Evolutionary conservation across 2,797 vertebrate species (phyloP), one percentile per base, ranked within the genome.

Genomic region (Lepus oiostolus): DNA sequence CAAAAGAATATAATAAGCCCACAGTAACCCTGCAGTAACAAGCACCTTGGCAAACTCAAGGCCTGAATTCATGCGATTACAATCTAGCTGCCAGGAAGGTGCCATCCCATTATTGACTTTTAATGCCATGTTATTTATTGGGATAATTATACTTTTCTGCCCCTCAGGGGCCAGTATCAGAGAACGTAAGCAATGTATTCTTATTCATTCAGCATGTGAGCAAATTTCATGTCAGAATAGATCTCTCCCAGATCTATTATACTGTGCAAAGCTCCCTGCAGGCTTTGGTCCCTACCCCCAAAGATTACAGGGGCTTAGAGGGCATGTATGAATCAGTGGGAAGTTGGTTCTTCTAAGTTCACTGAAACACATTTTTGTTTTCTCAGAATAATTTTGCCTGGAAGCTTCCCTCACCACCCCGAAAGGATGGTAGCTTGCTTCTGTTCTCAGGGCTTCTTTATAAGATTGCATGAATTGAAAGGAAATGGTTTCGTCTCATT

Each of bases 211-310:
- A 91, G 96, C 85, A 85, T 94, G 92, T 80, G 91, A 96, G 80
- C 93, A 95, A 94, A 97, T 97, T 97, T 93, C 81, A 88, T 96
- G 96, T 80, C 74, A 97, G 94, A 97, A 97, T 93, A 96, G 83
- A 90, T 91, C 68, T 65, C 90, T 86, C 81, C 81, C 91, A 94
- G 89, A 80, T 72, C 95, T 94, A 86, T 97, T 92, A 93, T 84
- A 74, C 10, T 38, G 30, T 38, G 32, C 1, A 2, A 26, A 54
- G 38, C 38, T 52, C 71, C 79, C 96, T 63, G 76, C 85, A 85
- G 88, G 32, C 83, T 86, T 71, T 0, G 1, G 92, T 70, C 54
- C 24, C 82, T 62, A 58, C 94, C 91, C 47, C 42, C 63, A 58
- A 84, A 96, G 80, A 96, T 93, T 95, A 91, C 5, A 96, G 80